These are phyloP conservation scores for Osedax fenrisi DNA, from an alignment of 2,888 invertebrate genomes.

Conservation along the genomic window DNA sequence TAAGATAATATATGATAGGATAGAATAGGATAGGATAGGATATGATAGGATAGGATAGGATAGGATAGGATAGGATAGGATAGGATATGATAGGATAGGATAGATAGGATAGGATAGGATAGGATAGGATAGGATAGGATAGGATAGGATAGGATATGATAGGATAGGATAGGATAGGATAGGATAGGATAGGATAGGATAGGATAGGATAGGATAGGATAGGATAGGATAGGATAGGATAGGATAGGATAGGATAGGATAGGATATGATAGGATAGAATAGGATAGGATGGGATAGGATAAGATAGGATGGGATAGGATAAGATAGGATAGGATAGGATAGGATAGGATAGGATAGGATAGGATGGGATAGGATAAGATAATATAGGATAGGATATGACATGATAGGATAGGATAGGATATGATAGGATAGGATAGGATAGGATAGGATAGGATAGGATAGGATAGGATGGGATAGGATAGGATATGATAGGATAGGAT, in stretches of 20 bases:
- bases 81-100: conserved; percentile 12
- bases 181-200: conserved; percentile 28
- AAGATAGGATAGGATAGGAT: conserved; percentile 28
- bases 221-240: conserved; percentile 29
- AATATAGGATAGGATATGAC: conserved; percentile 21
- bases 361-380: conserved; percentile 10
- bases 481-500: conserved; percentile 17
- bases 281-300: conserved; percentile 24
- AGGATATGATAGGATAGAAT: conserved; percentile 11
- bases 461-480: conserved; percentile 18
- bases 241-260: conserved; percentile 23
- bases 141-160: conserved; percentile 11
- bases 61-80: conserved; percentile 28
- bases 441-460: conserved; percentile 28
- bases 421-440: conserved; percentile 24
- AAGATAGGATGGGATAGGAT: conserved; percentile 22
- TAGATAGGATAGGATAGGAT: conserved; percentile 29
- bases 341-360: conserved; percentile 27
- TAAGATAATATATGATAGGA: conserved; percentile 26
- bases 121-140: conserved; percentile 27
- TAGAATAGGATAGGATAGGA: conserved; percentile 13
- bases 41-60: conserved; percentile 20
- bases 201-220: conserved; percentile 17
- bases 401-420: conserved; percentile 28
- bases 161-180: conserved; percentile 22